Base-by-base conservation (phyloP, 2,888 invertebrate species). In the Eupsilia transversa region DNA sequence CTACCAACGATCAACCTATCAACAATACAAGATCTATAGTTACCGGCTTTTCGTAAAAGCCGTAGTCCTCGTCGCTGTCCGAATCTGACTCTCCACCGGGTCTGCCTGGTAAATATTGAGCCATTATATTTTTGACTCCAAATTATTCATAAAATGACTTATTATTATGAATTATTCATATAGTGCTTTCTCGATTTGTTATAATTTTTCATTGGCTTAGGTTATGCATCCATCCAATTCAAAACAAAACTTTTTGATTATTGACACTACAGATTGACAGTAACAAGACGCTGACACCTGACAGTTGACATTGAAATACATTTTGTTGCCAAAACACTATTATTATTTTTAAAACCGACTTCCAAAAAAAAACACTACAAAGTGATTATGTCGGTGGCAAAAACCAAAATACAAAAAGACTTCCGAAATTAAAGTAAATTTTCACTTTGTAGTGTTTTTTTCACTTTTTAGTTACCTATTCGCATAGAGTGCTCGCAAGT, bases 1-100 rank as follows among this genome's bases (percentile, higher is more conserved):
- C n/a, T n/a, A n/a, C n/a, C n/a, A n/a, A n/a, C n/a, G n/a, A n/a
- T n/a, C n/a, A n/a, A n/a, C n/a, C n/a, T n/a, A n/a, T n/a, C n/a
- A n/a, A n/a, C 7, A 54, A 63, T 54, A 63, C 7, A 30, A 41
- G 20, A 49, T 33, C 41, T 59, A 64, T 80, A 85, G 85, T 86
- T 91, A 96, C 96, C 92, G 94, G 93, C 84, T 91, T 93, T 65
- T 95, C 92, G 80, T 89, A 93, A 88, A 92, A 95, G 52, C 93
- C 94, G 84, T 92, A 94, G 72, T 94, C 94, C 0, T 84, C 84
- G 72, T 95, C 95, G 81, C 93, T 94, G 72, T 95, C 94, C 1
- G 94, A 90, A 83, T 96, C 95, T 12, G 94, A 94, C 83, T 94
- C 95, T 12, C 96, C 96, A 52, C 95, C 96, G 17, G 96, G 96